These are phyloP conservation scores for Speoplatyrhinus poulsoni DNA, from an alignment of 2,113 vertebrate genomes.

Conservation along the genomic window DNA sequence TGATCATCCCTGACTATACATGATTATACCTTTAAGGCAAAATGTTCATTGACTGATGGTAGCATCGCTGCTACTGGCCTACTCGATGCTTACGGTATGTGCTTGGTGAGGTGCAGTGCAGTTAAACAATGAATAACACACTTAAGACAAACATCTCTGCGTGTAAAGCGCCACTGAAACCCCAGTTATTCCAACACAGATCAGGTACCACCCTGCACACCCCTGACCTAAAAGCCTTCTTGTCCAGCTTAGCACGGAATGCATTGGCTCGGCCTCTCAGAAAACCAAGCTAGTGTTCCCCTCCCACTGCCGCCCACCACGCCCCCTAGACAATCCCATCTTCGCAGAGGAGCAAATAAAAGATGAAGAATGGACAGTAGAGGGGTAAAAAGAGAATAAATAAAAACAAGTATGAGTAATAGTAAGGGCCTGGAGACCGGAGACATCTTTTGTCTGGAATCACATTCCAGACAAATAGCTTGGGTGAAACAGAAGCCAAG, in stretches of 20 bases:
- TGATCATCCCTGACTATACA: too few species aligned
- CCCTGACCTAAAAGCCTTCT: not conserved
- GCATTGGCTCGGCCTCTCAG: not conserved
- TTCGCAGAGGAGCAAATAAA: not conserved
- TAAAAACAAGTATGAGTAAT: conserved; percentile 1
- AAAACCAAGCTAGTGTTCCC: not conserved
- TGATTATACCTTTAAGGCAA: too few species aligned
- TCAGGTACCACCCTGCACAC: not conserved
- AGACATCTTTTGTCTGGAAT: conserved; percentile 20
- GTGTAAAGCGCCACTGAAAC: not conserved
- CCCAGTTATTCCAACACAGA: not conserved
- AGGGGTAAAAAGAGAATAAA: not conserved
- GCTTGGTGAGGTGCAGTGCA: too few species aligned
- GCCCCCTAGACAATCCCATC: conserved; percentile 2
- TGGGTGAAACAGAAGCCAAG: conserved; percentile 44
- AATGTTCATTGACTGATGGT: too few species aligned
- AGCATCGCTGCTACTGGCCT: too few species aligned
- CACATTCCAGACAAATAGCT: conserved; percentile 44
- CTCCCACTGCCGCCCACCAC: not conserved
- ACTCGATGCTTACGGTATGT: too few species aligned
- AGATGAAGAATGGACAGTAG: not conserved
- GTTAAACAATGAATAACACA: not conserved
- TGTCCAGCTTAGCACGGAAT: not conserved
- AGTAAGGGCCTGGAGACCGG: conserved; percentile 12
- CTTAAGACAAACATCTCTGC: not conserved